phyloP scores from a whole-genome alignment of 37 sponge, comb jelly and placozoan species.

The Aplysina aerophoba region DNA sequence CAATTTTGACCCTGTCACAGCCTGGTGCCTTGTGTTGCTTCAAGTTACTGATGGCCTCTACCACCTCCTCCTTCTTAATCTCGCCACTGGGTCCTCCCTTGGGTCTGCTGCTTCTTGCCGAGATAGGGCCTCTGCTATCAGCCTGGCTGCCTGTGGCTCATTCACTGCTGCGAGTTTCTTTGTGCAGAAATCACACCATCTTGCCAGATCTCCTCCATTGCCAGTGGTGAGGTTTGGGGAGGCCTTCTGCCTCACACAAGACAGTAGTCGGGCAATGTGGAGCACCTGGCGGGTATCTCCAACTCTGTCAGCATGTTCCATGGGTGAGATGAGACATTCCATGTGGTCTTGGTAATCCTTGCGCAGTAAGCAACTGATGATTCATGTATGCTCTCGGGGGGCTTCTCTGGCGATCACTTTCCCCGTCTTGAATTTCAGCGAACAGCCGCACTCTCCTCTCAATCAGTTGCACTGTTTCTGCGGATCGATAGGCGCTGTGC shows the following conservation, averaged over 20 bases:
- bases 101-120: background rate
- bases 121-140: background rate
- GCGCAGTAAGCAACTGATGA: background rate
- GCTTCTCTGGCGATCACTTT: background rate
- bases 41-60: background rate
- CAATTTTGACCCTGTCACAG: slow-evolving; percentile 7
- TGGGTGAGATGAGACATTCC: background rate
- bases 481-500: background rate
- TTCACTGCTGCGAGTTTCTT: background rate
- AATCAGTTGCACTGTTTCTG: background rate
- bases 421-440: background rate
- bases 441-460: slow-evolving; percentile 4
- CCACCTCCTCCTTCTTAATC: background rate
- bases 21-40: slow-evolving; percentile 1
- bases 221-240: background rate
- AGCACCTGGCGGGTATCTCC: background rate
- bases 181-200: slow-evolving; percentile 8
- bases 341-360: background rate
- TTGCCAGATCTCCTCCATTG: background rate
- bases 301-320: slow-evolving; percentile 3
- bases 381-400: background rate
- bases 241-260: background rate
- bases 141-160: slow-evolving; percentile 1
- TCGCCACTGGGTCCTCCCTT: background rate
- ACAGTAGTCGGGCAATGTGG: slow-evolving; percentile 8